Evolutionary conservation across 2,797 vertebrate species (phyloP).

Genomic region (Sparus aurata): DNA sequence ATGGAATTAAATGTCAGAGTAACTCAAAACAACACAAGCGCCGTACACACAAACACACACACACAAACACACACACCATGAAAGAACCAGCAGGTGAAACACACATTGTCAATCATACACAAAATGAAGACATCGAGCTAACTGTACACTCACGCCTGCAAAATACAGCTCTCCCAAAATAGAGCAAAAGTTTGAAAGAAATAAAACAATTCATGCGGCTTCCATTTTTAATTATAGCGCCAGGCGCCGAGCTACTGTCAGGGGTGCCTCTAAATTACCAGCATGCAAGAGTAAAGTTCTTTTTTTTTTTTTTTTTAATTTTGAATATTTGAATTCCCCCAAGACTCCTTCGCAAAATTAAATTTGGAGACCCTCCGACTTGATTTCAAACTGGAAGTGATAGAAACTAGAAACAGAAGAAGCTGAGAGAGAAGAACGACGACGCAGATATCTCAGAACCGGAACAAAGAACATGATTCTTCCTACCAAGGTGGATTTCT

Average conservation of each 20-base stretch:
- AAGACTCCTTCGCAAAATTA: slow-evolving; percentile 33
- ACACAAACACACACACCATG: not conserved
- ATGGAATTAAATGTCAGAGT: slow-evolving; percentile 5
- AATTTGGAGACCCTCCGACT: slow-evolving; percentile 26
- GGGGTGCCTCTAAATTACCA: slow-evolving; percentile 6
- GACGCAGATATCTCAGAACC: slow-evolving; percentile 20
- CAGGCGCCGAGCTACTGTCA: slow-evolving; percentile 4
- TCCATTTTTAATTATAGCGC: not conserved
- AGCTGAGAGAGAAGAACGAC: slow-evolving; percentile 13
- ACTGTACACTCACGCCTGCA: not conserved
- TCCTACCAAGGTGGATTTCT: not conserved
- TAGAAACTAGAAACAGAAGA: slow-evolving; percentile 45
- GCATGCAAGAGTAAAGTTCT: slow-evolving; percentile 24
- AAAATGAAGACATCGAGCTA: too few species aligned
- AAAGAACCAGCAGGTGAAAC: not conserved
- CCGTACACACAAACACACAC: not conserved
- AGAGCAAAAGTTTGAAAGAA: not conserved
- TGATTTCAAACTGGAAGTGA: slow-evolving; percentile 33
- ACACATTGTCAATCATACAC: not conserved
- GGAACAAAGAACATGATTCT: not conserved
- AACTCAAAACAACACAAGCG: not conserved
- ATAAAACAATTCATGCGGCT: not conserved
- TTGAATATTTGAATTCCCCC: slow-evolving; percentile 24
- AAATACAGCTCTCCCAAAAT: not conserved
- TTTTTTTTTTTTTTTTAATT: too few species aligned